phyloP scores from a whole-genome alignment of 1,140 invertebrate species.

The Camponotus floridanus region DNA sequence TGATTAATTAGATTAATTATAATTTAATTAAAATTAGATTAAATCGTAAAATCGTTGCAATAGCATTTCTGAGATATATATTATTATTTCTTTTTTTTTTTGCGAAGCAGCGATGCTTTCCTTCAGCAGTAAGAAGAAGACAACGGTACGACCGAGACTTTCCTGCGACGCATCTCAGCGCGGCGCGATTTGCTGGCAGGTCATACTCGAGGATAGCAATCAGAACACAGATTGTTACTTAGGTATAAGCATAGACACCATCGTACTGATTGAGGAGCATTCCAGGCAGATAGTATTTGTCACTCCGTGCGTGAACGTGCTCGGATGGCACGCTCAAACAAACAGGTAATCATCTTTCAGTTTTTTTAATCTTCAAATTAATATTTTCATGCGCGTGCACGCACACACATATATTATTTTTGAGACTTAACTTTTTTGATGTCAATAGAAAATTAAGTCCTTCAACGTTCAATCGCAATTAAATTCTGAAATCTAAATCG shows the following conservation, averaged over 20 bases:
- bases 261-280: constrained; percentile 95
- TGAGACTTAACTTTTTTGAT: not conserved
- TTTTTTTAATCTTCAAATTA: not conserved
- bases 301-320: constrained; percentile 93
- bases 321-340: constrained; percentile 92
- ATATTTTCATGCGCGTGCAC: not conserved
- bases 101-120: constrained; percentile 88
- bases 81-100: constrained; percentile 18
- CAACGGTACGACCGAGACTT: constrained; percentile 89
- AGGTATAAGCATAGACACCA: constrained; percentile 94
- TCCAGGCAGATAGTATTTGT: constrained; percentile 95
- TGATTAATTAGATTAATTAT: not conserved
- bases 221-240: constrained; percentile 93
- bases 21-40: too few relatives aligned
- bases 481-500: not conserved
- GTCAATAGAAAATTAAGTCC: not conserved
- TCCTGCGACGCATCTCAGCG: constrained; percentile 89
- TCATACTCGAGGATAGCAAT: constrained; percentile 90
- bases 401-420: not conserved
- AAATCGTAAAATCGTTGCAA: constrained; percentile 6
- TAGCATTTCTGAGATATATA: constrained; percentile 3
- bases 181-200: constrained; percentile 93
- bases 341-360: constrained; percentile 85
- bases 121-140: constrained; percentile 91
- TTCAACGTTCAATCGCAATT: not conserved